A percentile compares a stretch with the other conserved stretches of the same genome.
These are phyloP conservation scores for Hippocampus guttulatus DNA, from an alignment of 2,113 vertebrate genomes.

Conservation along the genomic window DNA sequence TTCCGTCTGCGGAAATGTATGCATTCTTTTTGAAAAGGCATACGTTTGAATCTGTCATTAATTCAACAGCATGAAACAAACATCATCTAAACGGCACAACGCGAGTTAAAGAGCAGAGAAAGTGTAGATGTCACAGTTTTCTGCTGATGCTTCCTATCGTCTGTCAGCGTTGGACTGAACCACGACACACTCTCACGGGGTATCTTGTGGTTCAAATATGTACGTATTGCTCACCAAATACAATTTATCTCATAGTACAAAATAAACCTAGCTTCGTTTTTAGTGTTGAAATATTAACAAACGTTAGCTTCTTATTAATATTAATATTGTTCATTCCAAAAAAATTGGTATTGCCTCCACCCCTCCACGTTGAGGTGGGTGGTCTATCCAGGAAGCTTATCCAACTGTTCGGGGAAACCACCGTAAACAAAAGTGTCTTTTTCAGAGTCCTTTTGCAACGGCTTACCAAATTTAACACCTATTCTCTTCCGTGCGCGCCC, in stretches of 20 bases:
- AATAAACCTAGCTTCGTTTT: not conserved
- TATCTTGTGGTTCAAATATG: not conserved
- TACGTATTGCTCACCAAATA: not conserved
- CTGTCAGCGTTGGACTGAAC: not conserved
- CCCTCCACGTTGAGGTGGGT: constrained; percentile 20
- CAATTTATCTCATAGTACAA: not conserved
- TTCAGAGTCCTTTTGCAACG: not conserved
- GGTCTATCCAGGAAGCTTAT: constrained; percentile 69
- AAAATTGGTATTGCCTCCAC: not conserved
- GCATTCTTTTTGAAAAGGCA: not conserved
- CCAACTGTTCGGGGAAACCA: constrained; percentile 64
- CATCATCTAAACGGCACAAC: not conserved
- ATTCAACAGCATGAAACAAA: not conserved
- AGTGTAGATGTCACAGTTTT: not conserved
- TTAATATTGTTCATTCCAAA: not conserved
- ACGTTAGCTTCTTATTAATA: not conserved
- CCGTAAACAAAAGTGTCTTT: constrained; percentile 7
- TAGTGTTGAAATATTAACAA: not conserved
- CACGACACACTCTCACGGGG: not conserved
- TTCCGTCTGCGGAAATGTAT: not conserved
- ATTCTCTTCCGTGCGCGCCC: not conserved
- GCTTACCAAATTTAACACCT: no score
- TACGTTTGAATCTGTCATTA: not conserved
- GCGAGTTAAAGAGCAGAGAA: not conserved
- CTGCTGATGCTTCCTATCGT: not conserved